Conservation (phyloP, 2,113 vertebrate species). For the Sciurus niger region DNA sequence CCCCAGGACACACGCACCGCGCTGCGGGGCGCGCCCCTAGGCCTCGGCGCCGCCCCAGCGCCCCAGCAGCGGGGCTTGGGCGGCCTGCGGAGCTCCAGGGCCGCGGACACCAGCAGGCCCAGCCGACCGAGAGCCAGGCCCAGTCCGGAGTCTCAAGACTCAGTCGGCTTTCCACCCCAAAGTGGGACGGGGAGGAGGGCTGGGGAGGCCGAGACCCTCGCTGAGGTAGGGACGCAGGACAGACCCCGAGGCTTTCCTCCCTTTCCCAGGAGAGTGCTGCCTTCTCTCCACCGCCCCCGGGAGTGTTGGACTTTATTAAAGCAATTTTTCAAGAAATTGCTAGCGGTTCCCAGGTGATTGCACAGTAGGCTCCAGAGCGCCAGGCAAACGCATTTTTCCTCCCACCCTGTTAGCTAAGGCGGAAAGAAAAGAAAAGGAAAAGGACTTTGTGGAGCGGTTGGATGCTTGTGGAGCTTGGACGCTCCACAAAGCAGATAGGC, state of each 20-base stretch:
- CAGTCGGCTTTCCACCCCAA: too few relatives aligned
- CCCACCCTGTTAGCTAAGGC: background rate
- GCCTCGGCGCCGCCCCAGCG: background rate
- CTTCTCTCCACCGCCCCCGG: slow-evolving; percentile 10
- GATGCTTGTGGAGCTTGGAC: background rate
- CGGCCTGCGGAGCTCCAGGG: background rate
- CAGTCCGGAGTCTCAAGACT: rapidly evolving
- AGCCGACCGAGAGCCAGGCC: background rate
- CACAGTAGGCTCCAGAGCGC: background rate
- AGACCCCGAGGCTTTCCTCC: background rate
- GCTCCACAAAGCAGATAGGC: background rate
- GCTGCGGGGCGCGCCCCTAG: background rate
- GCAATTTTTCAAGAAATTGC: slow-evolving; percentile 82
- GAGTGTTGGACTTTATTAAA: slow-evolving; percentile 75
- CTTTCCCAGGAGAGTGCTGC: background rate
- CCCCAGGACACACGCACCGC: background rate
- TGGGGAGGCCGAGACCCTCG: background rate
- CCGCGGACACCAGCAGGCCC: background rate
- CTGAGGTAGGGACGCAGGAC: background rate
- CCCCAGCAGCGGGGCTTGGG: background rate
- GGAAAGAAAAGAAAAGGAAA: slow-evolving; percentile 6
- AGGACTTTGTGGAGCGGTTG: background rate
- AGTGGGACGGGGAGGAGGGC: background rate
- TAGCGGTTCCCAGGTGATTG: slow-evolving; percentile 57
- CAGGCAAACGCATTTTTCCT: background rate